Conservation (phyloP, 2,888 invertebrate species). For the Eueremaeus valkanovi region DNA sequence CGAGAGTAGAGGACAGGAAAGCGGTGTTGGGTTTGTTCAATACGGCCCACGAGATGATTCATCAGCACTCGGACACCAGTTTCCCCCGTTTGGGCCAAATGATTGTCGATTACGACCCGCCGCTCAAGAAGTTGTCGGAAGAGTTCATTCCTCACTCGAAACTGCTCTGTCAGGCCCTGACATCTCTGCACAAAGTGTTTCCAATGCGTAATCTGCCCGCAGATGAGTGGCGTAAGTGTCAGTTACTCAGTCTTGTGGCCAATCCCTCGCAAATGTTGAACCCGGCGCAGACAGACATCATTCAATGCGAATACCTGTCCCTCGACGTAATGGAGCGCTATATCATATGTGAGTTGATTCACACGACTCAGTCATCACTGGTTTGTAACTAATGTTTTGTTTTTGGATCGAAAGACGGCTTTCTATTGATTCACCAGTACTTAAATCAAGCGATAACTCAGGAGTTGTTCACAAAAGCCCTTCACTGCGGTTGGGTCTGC, state of each 20-base stretch:
- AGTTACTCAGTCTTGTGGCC: conserved; percentile 85
- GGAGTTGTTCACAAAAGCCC: conserved; percentile 78
- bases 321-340: conserved; percentile 92
- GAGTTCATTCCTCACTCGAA: conserved; percentile 94
- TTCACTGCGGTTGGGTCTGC: conserved; percentile 90
- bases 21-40: conserved; percentile 95
- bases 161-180: conserved; percentile 74
- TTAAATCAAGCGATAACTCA: conserved; percentile 69
- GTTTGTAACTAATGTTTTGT: conserved; percentile 8
- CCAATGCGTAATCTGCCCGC: conserved; percentile 83
- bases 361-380: neutral
- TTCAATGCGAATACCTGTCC: conserved; percentile 96
- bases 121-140: conserved; percentile 88
- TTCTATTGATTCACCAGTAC: conserved; percentile 82
- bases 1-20: conserved; percentile 95
- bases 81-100: conserved; percentile 95
- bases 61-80: conserved; percentile 78
- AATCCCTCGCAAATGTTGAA: conserved; percentile 91
- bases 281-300: conserved; percentile 88
- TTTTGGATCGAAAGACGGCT: conserved; percentile 62
- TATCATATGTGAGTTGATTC: conserved; percentile 69
- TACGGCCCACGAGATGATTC: conserved; percentile 93
- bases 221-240: conserved; percentile 86
- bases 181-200: conserved; percentile 82
- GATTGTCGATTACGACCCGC: conserved; percentile 95